A percentile compares a stretch with the other conserved stretches of the same genome.
Evolutionary conservation across 2,113 vertebrate genomes (phyloP).

Genomic region (Myanophis thanlyinensis): DNA sequence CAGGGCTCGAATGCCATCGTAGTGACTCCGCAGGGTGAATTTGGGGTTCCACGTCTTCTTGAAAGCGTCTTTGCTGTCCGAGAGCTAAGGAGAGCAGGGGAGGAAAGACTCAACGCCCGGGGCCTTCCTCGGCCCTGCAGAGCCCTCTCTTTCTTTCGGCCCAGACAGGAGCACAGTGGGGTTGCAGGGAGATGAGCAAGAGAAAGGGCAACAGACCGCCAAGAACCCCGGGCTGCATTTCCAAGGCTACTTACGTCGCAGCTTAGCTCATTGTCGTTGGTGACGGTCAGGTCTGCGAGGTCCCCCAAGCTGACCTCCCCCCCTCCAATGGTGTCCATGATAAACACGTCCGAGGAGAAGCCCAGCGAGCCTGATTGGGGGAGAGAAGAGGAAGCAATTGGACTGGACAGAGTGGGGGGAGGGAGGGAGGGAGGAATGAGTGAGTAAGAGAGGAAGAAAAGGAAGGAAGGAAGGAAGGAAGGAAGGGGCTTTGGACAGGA

Average conservation of each 20-base stretch:
- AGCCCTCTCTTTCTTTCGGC: neutral
- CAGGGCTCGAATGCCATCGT: constrained; percentile 85
- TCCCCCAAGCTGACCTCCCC: constrained; percentile 91
- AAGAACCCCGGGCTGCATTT: rapidly evolving
- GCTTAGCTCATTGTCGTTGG: constrained; percentile 89
- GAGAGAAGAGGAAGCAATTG: neutral
- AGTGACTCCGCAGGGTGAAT: constrained; percentile 90
- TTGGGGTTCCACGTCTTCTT: constrained; percentile 91
- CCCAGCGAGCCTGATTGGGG: constrained; percentile 78
- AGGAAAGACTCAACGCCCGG: neutral
- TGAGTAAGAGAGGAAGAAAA: too few species aligned
- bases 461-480: too few species aligned
- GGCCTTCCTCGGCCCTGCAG: too few species aligned
- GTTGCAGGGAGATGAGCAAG: too few species aligned
- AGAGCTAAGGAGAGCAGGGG: constrained; percentile 66
- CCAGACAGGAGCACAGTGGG: rapidly evolving
- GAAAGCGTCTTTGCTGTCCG: constrained; percentile 85
- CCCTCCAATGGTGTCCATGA: constrained; percentile 85
- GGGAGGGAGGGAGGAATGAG: too few species aligned
- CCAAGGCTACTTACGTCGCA: constrained; percentile 80
- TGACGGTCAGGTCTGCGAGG: constrained; percentile 90
- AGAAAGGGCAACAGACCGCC: rapidly evolving
- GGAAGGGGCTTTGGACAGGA: too few species aligned
- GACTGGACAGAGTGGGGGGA: rapidly evolving
- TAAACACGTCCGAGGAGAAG: constrained; percentile 89